These are phyloP conservation scores for Trachelus stipa DNA, from an alignment of 2,888 invertebrate genomes.

Conservation along the genomic window DNA sequence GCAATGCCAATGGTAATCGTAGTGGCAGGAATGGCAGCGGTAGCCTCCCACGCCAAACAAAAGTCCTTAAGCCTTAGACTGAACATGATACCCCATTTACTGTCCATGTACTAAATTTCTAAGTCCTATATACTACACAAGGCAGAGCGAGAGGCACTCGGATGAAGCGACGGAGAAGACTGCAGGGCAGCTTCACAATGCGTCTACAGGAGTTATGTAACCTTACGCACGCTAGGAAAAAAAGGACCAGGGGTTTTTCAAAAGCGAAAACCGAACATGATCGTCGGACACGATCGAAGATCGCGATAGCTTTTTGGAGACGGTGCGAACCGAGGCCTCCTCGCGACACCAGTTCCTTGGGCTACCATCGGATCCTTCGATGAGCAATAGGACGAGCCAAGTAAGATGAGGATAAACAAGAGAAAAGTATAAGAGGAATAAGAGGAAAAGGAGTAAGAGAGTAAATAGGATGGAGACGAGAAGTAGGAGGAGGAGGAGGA, in stretches of 20 bases:
- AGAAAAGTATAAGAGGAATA: constrained; percentile 16
- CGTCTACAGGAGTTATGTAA: constrained; percentile 6
- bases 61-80: constrained; percentile 66
- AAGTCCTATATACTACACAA: constrained; percentile 41
- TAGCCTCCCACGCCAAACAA: constrained; percentile 67
- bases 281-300: not conserved
- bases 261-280: not conserved
- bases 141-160: not conserved
- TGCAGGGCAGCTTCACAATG: not conserved
- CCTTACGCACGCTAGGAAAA: not conserved
- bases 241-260: not conserved
- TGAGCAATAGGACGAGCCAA: too few species aligned
- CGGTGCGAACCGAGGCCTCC: not conserved
- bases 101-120: constrained; percentile 62
- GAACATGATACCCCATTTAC: constrained; percentile 67
- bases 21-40: constrained; percentile 13
- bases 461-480: constrained; percentile 21
- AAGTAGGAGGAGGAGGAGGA: constrained; percentile 26
- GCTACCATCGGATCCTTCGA: too few species aligned
- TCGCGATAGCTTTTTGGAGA: constrained; percentile 1
- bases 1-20: constrained; percentile 26
- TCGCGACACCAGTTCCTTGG: too few species aligned
- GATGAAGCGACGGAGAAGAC: too few species aligned
- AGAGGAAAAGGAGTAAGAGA: constrained; percentile 9
- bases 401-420: constrained; percentile 3